Evolutionary conservation across 2,797 vertebrate genomes (phyloP).

Genomic region (Falco novaeseelandiae): DNA sequence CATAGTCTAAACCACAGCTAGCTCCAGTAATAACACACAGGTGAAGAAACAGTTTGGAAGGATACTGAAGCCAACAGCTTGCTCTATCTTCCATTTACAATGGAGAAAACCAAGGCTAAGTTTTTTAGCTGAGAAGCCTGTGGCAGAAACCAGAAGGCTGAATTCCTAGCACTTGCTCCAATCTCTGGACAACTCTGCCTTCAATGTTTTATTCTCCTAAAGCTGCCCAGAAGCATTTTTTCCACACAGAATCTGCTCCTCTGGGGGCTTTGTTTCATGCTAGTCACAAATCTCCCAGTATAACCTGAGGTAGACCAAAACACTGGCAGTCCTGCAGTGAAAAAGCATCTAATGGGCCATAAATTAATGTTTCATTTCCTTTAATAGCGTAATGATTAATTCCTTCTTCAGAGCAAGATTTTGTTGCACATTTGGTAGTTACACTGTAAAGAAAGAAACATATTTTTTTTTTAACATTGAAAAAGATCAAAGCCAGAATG

Average conservation of each 20-base stretch:
- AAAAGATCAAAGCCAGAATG: constrained; percentile 51
- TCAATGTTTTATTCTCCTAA: constrained; percentile 2
- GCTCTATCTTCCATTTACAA: not conserved
- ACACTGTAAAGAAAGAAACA: not conserved
- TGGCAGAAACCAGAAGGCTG: not conserved
- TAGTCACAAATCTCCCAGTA: constrained; percentile 49
- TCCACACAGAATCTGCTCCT: constrained; percentile 18
- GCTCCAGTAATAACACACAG: not conserved
- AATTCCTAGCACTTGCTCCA: not conserved
- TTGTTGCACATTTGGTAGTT: constrained; percentile 29
- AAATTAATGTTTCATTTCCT: constrained; percentile 69
- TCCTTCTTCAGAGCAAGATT: constrained; percentile 42
- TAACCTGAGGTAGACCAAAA: constrained; percentile 41
- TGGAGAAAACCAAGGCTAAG: not conserved
- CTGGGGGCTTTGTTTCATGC: constrained; percentile 39
- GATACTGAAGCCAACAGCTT: not conserved
- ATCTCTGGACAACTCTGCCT: not conserved
- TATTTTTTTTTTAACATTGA: not conserved
- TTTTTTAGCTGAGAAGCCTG: not conserved
- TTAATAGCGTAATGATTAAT: constrained; percentile 63
- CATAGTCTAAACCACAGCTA: not conserved
- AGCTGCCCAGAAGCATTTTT: constrained; percentile 33
- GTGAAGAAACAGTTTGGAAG: not conserved
- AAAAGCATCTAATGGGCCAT: constrained; percentile 50
- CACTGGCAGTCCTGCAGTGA: constrained; percentile 1